phyloP scores from a whole-genome alignment of 1,140 invertebrate genomes.

The Drosophila orena region DNA sequence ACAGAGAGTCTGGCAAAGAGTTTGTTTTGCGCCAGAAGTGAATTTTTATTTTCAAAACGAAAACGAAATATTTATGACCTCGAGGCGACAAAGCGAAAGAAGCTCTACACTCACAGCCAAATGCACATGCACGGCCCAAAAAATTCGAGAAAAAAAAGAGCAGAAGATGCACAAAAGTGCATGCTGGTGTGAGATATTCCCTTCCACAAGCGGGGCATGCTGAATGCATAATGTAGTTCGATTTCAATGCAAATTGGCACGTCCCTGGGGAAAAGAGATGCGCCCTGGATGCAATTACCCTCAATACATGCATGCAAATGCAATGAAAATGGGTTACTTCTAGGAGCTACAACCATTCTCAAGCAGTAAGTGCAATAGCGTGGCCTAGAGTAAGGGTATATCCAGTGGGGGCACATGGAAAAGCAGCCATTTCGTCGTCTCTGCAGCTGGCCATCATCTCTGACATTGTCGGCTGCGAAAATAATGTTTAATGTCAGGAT shows the following conservation, averaged over 20 bases:
- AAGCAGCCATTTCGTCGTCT: conserved; percentile 1
- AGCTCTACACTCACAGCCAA: conserved; percentile 6
- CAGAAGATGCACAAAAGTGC: conserved; percentile 38
- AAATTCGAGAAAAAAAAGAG: conserved; percentile 29
- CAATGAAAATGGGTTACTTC: too few species aligned
- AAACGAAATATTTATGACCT: conserved; percentile 75
- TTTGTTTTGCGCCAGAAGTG: conserved; percentile 47
- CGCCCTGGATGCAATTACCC: not conserved
- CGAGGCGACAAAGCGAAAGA: conserved; percentile 66
- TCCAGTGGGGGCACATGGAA: not conserved
- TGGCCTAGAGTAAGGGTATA: not conserved
- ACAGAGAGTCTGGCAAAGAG: conserved; percentile 26
- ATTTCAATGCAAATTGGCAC: conserved; percentile 17
- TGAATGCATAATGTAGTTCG: conserved; percentile 5
- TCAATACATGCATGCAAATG: too few species aligned
- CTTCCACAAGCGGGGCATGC: conserved; percentile 6
- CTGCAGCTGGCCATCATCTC: conserved; percentile 29
- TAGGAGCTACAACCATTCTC: too few species aligned
- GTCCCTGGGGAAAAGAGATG: not conserved
- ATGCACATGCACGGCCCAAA: conserved; percentile 7
- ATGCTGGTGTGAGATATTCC: conserved; percentile 22
- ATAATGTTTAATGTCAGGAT: conserved; percentile 74
- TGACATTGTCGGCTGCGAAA: conserved; percentile 54
- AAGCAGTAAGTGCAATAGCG: too few species aligned
- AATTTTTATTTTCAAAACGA: conserved; percentile 53